Evolutionary conservation across 2,888 invertebrate species (phyloP).

Genomic region (Congeria kusceri): DNA sequence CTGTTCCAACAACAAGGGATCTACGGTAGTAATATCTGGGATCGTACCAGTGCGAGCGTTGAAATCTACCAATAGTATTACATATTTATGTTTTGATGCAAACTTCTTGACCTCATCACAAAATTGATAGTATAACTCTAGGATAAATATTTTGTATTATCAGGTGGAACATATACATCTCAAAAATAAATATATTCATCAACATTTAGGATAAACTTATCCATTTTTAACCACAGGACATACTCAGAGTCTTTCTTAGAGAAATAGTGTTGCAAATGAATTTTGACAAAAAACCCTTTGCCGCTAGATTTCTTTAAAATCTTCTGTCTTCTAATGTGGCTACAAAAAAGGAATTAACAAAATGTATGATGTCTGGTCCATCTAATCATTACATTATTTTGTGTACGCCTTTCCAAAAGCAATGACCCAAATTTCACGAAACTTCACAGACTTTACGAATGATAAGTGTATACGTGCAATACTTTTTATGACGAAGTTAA

Average conservation of each 20-base stretch:
- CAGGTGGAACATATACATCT: constrained; percentile 5
- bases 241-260: neutral
- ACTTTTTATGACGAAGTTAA: too few relatives aligned
- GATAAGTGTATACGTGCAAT: too few relatives aligned
- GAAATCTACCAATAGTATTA: neutral
- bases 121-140: neutral
- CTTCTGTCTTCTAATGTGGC: constrained; percentile 7
- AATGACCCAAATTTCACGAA: too few relatives aligned
- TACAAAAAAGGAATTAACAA: neutral
- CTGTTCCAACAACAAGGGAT: neutral
- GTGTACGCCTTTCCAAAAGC: too few relatives aligned
- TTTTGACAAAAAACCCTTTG: neutral
- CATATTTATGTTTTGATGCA: neutral
- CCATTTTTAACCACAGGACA: neutral
- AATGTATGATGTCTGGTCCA: neutral
- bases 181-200: neutral
- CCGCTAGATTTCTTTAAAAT: constrained; percentile 1
- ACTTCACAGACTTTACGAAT: too few relatives aligned
- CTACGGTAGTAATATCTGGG: neutral
- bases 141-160: neutral
- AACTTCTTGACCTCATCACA: neutral
- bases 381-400: too few relatives aligned
- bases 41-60: neutral
- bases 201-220: neutral
- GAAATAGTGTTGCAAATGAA: neutral